Evolutionary conservation across 2,888 invertebrate species (phyloP), one percentile per base, ranked within the genome.

Genomic region (Gastracanthus pulcherrimus): DNA sequence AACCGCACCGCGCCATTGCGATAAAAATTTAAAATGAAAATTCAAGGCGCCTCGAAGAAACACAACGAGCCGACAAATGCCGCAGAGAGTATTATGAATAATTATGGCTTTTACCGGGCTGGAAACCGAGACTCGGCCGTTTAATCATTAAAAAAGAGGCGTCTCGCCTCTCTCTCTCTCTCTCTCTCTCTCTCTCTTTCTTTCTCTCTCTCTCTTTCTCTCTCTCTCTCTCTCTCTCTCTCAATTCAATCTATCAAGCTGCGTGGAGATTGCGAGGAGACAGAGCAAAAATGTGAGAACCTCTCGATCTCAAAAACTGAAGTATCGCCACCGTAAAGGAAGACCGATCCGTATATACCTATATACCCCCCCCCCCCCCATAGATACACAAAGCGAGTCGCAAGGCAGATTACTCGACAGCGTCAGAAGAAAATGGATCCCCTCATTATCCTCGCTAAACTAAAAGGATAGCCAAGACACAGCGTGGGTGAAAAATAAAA

Each of bases 11-110:
- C n/a, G 62, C n/a, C 7, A 19, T 19, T 13, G 64, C 26, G 69
- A 38, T 29, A 36, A 58, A 76, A 60, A 76, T 76, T 67, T 60
- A 19, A 76, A 76, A 69, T 69, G 69, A 67, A 69, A 76, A 76
- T 76, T 69, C 34, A 60, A 31, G 45, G 67, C 69, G 9, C 34
- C 67, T 67, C 31, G 69, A 69, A 69, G 69, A 34, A 31, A 34
- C 60, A 31, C 60, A 31, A 31, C 29, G 31, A 7, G 7, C 48
- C 48, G 48, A n/a, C 55, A 16, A 26, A 29, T 9, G 19, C 16
- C n/a, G 67, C 11, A 6, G 29, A 48, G n/a, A n/a, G n/a, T n/a
- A n/a, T n/a, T 55, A 60, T 71, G 71, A 78, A 78, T 78, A 78
- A 78, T 78, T 78, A 78, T 38, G 48, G 51, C 36, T 23, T 58